Base-by-base conservation (phyloP, 2,888 invertebrate species). In the Pachliopta kotzebuea region DNA sequence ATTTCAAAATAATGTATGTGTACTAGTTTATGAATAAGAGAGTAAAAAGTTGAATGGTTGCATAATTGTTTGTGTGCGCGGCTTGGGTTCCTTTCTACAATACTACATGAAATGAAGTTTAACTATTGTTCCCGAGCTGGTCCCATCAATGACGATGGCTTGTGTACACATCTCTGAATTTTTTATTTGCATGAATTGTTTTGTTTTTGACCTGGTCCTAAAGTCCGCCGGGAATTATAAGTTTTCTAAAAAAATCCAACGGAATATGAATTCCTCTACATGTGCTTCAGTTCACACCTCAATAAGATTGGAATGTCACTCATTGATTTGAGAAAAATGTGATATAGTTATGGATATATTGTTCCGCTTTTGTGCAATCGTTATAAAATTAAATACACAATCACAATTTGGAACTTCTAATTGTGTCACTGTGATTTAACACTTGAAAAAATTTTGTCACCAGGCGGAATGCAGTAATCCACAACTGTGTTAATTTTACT, bases 401-500 rank as follows among this genome's bases (percentile, higher is more conserved):
- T n/a, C n/a, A 26, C 3, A 20, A 52, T 21, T 20, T 64, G 18
- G 18, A 57, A 29, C 50, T 52, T 52, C 50, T 53, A 24, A 37
- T 66, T 78, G 85, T 77, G 79, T 79, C 77, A 77, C 79, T 75
- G 78, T 80, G 83, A 56, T 74, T 86, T 86, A 42, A 42, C 14
- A 78, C 88, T 88, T 84, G 84, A 21, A 56, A 84, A 85, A 83
- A 87, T 90, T 90, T 88, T 90, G 90, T 91, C 92, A 86, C 90
- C 90, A 90, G 90, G 91, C 90, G 92, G 92, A 92, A 92, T 92
- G 92, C 92, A 90, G 89, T 90, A 88, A 90, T 90, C 92, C 92
- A 91, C 91, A 92, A 92, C 90, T 90, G 90, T 86, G 90, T 90
- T 90, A 90, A 90, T 89, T 90, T 89, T 90, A 88, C 21, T 21